Evolutionary conservation across 92 coral and sea anemone species (phyloP), one percentile per base, ranked within the genome.

Genomic region (Anthopleura xanthogrammica): DNA sequence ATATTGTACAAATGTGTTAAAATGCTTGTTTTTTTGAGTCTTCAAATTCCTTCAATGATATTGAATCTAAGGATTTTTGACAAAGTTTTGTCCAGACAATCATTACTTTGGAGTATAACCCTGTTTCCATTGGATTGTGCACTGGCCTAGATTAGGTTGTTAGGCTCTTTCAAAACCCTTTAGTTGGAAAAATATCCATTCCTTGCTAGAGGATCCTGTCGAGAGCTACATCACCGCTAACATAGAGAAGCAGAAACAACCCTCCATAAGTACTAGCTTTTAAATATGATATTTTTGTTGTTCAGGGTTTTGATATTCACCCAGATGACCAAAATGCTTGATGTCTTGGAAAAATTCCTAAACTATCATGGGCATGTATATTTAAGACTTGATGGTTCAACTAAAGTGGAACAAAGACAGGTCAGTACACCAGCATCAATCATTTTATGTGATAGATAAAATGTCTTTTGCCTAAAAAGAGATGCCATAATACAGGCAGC

Each of bases 351-450:
- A 56, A 85, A 98, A 76, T 96, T 96, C 80, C 89, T 96, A 3
- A 96, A 94, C 77, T 88, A 92, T 84, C 99, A 96, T 89, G 99
- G 99, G 11, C 90, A 96, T 90, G 90, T 96, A 9, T 96, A 96
- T 73, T 85, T 96, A 62, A 93, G 99, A 54, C 85, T 96, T 41
- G 99, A 96, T 79, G 99, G 99, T 52, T 88, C 99, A 22, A 96
- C 99, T 42, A 94, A 92, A 40, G 99, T 96, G 62, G 99, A 96
- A 79, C 99, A 96, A 78, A 89, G 99, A 96, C 99, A 96, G 98
- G 98, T 95, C 80, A 56, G 80, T 22, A 4, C 50, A 46, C 7
- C 50, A 46, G 1, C 36, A 29, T 29, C 36, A 29, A 29, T 29
- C 1, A 29, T 29, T 29, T 29, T 29, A 29, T 29, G 36, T 29